Percentiles rank a stretch among this genome's conserved stretches.
These are phyloP conservation scores for Coelopa pilipes DNA, from an alignment of 2,888 invertebrate genomes.

Conservation along the genomic window DNA sequence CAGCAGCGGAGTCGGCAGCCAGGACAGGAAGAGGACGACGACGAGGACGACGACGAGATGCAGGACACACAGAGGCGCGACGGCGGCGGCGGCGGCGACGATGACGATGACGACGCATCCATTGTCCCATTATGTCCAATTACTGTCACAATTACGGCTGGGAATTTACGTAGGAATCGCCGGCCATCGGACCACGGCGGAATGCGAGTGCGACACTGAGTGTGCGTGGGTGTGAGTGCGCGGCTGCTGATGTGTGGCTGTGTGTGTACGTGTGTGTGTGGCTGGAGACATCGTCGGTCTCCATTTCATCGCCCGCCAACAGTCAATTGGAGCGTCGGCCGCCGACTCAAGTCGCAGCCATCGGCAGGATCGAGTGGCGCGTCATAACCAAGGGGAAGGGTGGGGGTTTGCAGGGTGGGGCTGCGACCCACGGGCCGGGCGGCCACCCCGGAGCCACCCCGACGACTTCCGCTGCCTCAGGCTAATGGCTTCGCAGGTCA, in stretches of 20 bases:
- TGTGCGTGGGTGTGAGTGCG: slow-evolving; percentile 22
- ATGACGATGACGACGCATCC: slow-evolving; percentile 38
- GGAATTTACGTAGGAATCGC: slow-evolving; percentile 55
- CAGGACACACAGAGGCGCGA: no score
- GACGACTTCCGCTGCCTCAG: background rate
- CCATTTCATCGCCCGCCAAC: background rate
- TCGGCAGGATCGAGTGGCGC: background rate
- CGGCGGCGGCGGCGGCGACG: slow-evolving; percentile 20
- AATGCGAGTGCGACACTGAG: slow-evolving; percentile 30
- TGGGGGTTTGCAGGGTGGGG: no score
- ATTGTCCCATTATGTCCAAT: slow-evolving; percentile 65
- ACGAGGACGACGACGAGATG: slow-evolving; percentile 6
- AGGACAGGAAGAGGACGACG: background rate
- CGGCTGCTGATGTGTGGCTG: background rate
- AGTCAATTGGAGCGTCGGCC: slow-evolving; percentile 8
- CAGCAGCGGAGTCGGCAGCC: background rate
- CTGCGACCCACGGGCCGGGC: background rate
- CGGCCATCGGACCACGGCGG: slow-evolving; percentile 45
- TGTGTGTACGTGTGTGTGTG: slow-evolving; percentile 9
- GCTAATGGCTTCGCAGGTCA: no score
- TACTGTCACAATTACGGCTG: slow-evolving; percentile 65
- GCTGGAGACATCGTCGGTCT: slow-evolving; percentile 9
- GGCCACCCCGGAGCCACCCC: background rate
- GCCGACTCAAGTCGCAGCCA: background rate
- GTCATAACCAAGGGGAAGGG: background rate